Conservation (phyloP, 2,888 invertebrate species). For the Margaritifera margaritifera region DNA sequence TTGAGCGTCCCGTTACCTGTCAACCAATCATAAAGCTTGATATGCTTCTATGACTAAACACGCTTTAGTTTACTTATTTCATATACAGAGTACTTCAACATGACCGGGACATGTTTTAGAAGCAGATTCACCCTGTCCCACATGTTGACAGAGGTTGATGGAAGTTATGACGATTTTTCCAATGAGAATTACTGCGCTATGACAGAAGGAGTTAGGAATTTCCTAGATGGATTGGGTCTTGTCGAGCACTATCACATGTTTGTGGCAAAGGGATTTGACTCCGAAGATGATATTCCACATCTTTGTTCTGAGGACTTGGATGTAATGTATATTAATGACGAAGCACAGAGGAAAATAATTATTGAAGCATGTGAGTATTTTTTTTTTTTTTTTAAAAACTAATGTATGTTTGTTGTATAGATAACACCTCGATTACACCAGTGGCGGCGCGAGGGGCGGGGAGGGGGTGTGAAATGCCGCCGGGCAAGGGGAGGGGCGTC, state of each 20-base stretch:
- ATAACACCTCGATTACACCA: background rate
- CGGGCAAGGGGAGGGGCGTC: too few relatives aligned
- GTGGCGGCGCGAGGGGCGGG: too few relatives aligned
- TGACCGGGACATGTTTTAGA: too few relatives aligned
- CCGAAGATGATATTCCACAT: conserved; percentile 58
- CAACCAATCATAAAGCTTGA: conserved; percentile 10
- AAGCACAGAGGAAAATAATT: conserved; percentile 43
- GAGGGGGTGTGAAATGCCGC: too few relatives aligned
- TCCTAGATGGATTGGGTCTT: conserved; percentile 54
- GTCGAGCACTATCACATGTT: conserved; percentile 61
- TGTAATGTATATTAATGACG: conserved; percentile 50
- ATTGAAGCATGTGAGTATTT: conserved; percentile 42
- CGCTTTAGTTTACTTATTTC: too few relatives aligned
- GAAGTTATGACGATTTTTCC: too few relatives aligned
- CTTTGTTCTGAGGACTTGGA: conserved; percentile 55
- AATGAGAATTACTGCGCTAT: conserved; percentile 16
- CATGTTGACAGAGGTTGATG: too few relatives aligned
- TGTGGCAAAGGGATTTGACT: conserved; percentile 60
- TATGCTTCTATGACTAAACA: too few relatives aligned
- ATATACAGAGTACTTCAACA: too few relatives aligned
- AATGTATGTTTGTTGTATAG: background rate
- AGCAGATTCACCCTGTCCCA: too few relatives aligned
- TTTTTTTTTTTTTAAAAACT: background rate
- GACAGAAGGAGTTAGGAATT: conserved; percentile 53
- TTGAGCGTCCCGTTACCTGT: conserved; percentile 11